Base-by-base conservation (phyloP, 2,797 vertebrate species). In the Moxostoma hubbsi region DNA sequence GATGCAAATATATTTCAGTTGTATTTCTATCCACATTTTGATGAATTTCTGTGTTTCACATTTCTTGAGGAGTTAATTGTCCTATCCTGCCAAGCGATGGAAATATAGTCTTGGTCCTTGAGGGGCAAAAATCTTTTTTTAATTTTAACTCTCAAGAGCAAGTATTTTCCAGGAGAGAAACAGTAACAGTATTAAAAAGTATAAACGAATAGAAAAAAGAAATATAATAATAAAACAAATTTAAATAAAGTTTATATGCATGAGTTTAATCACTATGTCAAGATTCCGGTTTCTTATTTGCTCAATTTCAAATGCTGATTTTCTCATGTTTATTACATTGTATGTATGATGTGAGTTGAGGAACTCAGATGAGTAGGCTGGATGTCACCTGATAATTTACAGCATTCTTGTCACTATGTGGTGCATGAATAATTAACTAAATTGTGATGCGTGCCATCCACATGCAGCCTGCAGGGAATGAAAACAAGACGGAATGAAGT, bases 391-490 rank as follows among this genome's bases (percentile, higher is more conserved):
- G 49, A 70, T 46, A 11, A 46, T 54, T 70, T 77, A 47, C 43
- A 69, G 10, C 61, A 13, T 12, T 69, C 46, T 43, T 61, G 57
- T 77, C 65, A 62, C 24, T 73, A 71, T 50, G 55, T 57, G 50
- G 68, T 74, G 79, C 75, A 82, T 80, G 76, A 81, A 86, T 80
- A 84, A 64, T 64, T 55, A 47, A 64, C 24, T 9, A 55, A 55
- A 47, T 58, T 73, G 71, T 46, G 63, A 54, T n/a, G 36, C 46
- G 46, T 76, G 62, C 16, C 70, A 58, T 64, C 85, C 89, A 89
- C 86, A 89, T 92, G 90, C 90, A 88, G 86, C 89, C 81, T 15
- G 43, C 11, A 82, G 83, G 79, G 84, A 83, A 73, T 73, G 13
- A 43, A 46, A 58, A 54, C 24, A 55, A 65, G 75, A 73, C 43